These are phyloP conservation scores for Himantopus leucocephalus DNA, from an alignment of 2,113 vertebrate genomes.

Conservation along the genomic window DNA sequence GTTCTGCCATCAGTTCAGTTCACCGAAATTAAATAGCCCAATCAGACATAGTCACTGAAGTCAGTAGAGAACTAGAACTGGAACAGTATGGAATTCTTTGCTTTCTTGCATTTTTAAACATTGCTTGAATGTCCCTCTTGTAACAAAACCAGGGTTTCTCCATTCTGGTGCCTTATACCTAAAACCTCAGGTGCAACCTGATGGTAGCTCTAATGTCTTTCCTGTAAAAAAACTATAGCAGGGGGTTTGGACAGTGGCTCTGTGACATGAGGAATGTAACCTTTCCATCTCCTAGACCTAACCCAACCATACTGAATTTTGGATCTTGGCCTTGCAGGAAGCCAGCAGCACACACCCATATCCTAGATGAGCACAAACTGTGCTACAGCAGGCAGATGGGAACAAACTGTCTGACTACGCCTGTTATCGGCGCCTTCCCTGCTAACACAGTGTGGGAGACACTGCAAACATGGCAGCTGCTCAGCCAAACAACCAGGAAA, in stretches of 20 bases:
- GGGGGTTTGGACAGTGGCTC: not conserved
- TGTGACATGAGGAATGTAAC: not conserved
- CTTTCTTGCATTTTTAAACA: not conserved
- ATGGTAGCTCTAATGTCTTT: not conserved
- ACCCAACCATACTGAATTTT: not conserved
- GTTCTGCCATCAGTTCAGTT: not conserved
- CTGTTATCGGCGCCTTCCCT: not conserved
- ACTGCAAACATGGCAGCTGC: not conserved
- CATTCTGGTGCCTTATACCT: not conserved
- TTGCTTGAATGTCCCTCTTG: not conserved
- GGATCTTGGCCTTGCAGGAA: conserved; percentile 38
- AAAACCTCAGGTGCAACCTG: not conserved
- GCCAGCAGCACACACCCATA: conserved; percentile 47
- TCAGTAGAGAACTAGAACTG: not conserved
- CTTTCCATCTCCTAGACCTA: not conserved
- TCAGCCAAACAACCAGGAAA: not conserved
- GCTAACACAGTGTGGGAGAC: not conserved
- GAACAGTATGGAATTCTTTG: fast-evolving
- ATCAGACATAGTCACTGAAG: not conserved
- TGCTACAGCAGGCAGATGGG: not conserved
- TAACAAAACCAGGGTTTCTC: not conserved
- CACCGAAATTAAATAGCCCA: not conserved
- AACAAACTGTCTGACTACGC: not conserved
- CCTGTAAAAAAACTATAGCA: not conserved
- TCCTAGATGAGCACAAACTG: conserved; percentile 38